A percentile compares a stretch with the other conserved stretches of the same genome.
These are phyloP conservation scores for Callimorpha dominula DNA, from an alignment of 2,888 invertebrate genomes.

Conservation along the genomic window DNA sequence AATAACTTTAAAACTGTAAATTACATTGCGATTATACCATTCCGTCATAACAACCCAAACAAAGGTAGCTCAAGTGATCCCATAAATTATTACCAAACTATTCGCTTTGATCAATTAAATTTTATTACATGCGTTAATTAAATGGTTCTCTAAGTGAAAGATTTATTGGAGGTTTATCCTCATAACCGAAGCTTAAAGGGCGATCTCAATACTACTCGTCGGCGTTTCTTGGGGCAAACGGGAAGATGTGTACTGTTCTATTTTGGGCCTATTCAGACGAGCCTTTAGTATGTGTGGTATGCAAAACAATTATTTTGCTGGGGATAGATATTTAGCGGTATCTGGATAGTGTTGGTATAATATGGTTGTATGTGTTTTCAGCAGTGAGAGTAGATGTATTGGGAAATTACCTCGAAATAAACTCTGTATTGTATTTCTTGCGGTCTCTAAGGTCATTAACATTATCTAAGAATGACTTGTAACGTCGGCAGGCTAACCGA, in stretches of 20 bases:
- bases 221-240: conserved; percentile 58
- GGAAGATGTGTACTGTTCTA: conserved; percentile 57
- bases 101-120: conserved; percentile 83
- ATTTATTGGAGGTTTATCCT: conserved; percentile 85
- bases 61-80: conserved; percentile 56
- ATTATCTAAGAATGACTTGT: not conserved
- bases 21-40: conserved; percentile 5
- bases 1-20: conserved; percentile 1
- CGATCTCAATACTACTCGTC: conserved; percentile 68
- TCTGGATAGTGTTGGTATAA: not conserved
- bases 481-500: not conserved
- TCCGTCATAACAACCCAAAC: conserved; percentile 24
- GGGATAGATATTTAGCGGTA: not conserved
- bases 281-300: conserved; percentile 44
- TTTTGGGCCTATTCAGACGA: conserved; percentile 61
- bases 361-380: not conserved
- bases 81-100: conserved; percentile 71
- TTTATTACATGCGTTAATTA: conserved; percentile 83
- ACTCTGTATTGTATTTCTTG: not conserved
- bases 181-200: conserved; percentile 81
- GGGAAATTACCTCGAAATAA: not conserved
- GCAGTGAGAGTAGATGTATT: not conserved
- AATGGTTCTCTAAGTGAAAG: conserved; percentile 81
- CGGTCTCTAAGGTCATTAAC: not conserved
- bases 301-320: conserved; percentile 42